These are phyloP conservation scores for Vanacampus margaritifer DNA, from an alignment of 2,113 vertebrate genomes.

Conservation along the genomic window DNA sequence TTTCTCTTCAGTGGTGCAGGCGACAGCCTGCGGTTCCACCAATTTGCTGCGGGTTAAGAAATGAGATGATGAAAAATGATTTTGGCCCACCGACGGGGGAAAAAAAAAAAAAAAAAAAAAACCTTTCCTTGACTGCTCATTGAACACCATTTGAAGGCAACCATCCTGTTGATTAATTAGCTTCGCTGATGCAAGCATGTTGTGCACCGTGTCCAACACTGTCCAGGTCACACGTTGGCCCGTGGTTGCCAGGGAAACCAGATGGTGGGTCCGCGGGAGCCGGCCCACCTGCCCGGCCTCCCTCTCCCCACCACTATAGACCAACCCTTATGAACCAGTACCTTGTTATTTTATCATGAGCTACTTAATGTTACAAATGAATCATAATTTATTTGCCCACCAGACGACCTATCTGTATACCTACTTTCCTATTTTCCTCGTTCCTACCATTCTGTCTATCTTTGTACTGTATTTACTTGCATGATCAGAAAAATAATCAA, in stretches of 20 bases:
- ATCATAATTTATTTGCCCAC: too few species aligned
- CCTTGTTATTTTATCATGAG: not conserved
- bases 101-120: not conserved
- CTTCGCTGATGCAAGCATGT: not conserved
- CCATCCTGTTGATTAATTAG: not conserved
- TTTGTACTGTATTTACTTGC: too few species aligned
- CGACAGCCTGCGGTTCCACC: not conserved
- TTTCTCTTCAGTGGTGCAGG: not conserved
- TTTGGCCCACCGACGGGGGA: not conserved
- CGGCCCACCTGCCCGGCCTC: slow-evolving; percentile 15
- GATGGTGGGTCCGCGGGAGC: slow-evolving; percentile 52
- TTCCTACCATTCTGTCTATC: too few species aligned
- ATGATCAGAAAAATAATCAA: too few species aligned
- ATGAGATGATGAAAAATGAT: not conserved
- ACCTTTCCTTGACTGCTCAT: not conserved
- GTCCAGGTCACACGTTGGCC: slow-evolving; percentile 36
- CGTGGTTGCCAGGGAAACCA: slow-evolving; percentile 48
- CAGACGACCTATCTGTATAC: too few species aligned
- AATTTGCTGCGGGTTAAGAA: not conserved
- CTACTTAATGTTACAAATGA: too few species aligned
- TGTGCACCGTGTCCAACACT: slow-evolving; percentile 3
- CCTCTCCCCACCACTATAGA: slow-evolving; percentile 17
- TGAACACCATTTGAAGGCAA: not conserved
- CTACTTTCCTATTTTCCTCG: too few species aligned
- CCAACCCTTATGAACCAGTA: slow-evolving; percentile 4